Evolutionary conservation across 2,797 vertebrate genomes (phyloP), one percentile per base, ranked within the genome.

Genomic region (Aldrovandia affinis): DNA sequence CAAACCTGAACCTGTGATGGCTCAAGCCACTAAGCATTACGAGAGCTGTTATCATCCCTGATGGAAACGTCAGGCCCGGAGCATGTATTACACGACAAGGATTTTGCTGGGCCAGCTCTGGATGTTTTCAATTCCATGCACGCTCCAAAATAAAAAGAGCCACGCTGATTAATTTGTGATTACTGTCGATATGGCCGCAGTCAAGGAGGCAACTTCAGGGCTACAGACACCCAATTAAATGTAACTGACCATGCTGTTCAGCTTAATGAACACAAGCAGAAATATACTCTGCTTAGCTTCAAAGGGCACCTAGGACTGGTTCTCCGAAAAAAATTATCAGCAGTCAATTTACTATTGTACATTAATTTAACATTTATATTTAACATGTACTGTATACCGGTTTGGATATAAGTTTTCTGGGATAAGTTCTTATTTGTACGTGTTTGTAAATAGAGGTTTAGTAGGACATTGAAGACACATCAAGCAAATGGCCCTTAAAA

Each of bases 51-150:
- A 6, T 33, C 33, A 42, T 42, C 68, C 8, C 47, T 50, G 25
- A 78, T 82, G 61, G 81, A 3, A 65, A n/a, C 61, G 15, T 0
- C 5, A 83, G 39, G 73, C 73, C 73, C 73, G n/a, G 39, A 77
- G 73, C 73, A 77, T 77, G 42, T 77, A 47, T 77, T 77, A 77
- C 73, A 77, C 47, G 47, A 77, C 42, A 44, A 44, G 73, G 73
- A 1, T n/a, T 77, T 77, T 10, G 8, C 73, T 3, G 42, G 20
- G 73, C 73, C 73, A 47, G 73, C n/a, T 44, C 42, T 44, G 73
- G 42, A 47, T 77, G 39, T 77, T 77, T 57, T 77, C 44, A 77
- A 77, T 77, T 47, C 39, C 39, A 77, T 39, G 4, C 73, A n/a
- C 73, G n/a, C 42, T 47, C 73, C 42, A 25, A 77, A 42, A 77